Percentiles rank a stretch among this genome's conserved stretches.
These are phyloP conservation scores for Cardiocondyla obscurior DNA, from an alignment of 1,140 invertebrate genomes.

Conservation along the genomic window DNA sequence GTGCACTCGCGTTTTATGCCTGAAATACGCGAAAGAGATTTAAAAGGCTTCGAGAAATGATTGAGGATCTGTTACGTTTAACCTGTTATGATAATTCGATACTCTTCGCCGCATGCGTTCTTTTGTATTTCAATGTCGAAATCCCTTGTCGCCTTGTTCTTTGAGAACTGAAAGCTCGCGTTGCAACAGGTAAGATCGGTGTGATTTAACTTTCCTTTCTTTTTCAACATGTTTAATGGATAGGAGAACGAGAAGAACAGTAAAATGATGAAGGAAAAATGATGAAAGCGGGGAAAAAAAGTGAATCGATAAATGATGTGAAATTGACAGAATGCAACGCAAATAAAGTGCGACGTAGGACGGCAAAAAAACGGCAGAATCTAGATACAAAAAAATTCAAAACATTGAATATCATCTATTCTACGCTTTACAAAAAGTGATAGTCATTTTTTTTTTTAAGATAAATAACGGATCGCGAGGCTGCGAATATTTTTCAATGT, in stretches of 20 bases:
- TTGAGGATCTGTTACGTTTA: neutral
- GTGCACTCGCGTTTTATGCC: neutral
- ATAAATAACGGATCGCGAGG: neutral
- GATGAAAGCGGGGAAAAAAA: neutral
- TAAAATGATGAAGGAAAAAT: neutral
- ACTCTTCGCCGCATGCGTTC: neutral
- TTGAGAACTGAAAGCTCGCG: conserved; percentile 37
- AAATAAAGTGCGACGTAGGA: neutral
- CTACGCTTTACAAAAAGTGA: neutral
- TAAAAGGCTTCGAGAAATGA: neutral
- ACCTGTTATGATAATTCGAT: neutral
- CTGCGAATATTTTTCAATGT: too few species aligned
- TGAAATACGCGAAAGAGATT: neutral
- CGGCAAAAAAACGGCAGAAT: neutral
- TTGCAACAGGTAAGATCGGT: conserved; percentile 64
- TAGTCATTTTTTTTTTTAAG: conserved; percentile 10
- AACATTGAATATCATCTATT: conserved; percentile 19
- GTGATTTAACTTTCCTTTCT: conserved; percentile 44
- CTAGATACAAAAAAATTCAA: too few species aligned
- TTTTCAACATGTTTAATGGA: conserved; percentile 57
- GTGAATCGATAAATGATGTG: conserved; percentile 45
- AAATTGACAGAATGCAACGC: conserved; percentile 1
- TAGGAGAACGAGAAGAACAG: neutral
- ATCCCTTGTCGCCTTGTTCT: neutral
- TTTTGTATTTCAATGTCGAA: neutral